Conservation (phyloP, 2,797 vertebrate genomes). For the Parauchenoglanis ngamensis region DNA sequence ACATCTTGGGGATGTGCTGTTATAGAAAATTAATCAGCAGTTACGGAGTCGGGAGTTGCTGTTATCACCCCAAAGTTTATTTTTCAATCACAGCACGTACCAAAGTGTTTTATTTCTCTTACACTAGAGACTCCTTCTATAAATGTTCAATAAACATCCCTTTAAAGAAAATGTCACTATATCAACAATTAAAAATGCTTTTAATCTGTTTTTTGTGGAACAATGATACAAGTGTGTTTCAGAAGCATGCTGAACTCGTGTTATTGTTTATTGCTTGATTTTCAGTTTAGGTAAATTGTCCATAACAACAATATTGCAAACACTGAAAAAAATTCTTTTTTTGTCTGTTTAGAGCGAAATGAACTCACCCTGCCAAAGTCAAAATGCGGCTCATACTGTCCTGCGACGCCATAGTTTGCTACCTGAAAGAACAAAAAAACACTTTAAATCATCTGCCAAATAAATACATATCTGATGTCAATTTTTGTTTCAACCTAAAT, state of each 20-base stretch:
- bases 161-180: background rate
- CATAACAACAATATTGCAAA: background rate
- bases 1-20: background rate
- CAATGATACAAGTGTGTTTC: background rate
- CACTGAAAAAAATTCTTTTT: background rate
- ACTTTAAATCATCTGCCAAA: background rate
- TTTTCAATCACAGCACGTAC: background rate
- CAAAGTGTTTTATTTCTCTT: background rate
- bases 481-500: background rate
- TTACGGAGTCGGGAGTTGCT: background rate
- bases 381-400: conserved; percentile 89
- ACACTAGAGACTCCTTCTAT: background rate
- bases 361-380: conserved; percentile 84
- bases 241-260: background rate
- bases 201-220: no score
- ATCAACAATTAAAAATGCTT: background rate
- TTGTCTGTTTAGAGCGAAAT: background rate
- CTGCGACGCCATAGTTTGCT: conserved; percentile 87
- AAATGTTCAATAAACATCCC: background rate
- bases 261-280: background rate
- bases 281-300: no score
- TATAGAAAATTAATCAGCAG: background rate
- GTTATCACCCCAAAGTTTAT: background rate
- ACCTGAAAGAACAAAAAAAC: conserved; percentile 69
- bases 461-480: background rate